A percentile compares a stretch with the other conserved stretches of the same genome.
These are phyloP conservation scores for Forpus xanthops DNA, from an alignment of 2,797 vertebrate species.

Conservation along the genomic window DNA sequence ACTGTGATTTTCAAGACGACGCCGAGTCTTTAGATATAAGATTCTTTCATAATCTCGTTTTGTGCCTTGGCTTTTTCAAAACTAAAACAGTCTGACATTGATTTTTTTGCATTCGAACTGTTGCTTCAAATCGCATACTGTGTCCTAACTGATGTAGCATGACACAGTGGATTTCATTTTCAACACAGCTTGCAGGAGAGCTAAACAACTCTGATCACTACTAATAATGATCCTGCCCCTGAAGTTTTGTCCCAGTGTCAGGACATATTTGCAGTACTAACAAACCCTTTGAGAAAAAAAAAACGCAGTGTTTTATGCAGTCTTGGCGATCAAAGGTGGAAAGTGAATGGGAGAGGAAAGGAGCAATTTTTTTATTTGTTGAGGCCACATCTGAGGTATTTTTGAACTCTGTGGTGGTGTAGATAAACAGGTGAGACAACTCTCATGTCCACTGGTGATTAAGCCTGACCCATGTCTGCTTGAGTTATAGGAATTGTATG, in stretches of 20 bases:
- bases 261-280: neutral
- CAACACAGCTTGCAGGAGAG: slow-evolving; percentile 39
- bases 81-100: neutral
- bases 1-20: neutral
- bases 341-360: neutral
- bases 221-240: neutral
- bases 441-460: neutral
- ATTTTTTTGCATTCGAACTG: neutral
- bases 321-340: neutral
- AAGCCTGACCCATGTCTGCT: neutral
- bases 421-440: slow-evolving; percentile 9
- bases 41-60: neutral
- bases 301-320: neutral
- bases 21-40: neutral
- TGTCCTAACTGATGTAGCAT: neutral
- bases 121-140: slow-evolving; percentile 6
- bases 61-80: neutral
- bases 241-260: neutral
- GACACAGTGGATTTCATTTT: slow-evolving; percentile 25
- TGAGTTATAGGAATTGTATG: neutral
- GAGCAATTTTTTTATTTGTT: neutral
- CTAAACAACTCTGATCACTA: neutral
- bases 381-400: neutral
- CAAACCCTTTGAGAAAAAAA: neutral
- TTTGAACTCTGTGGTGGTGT: neutral